phyloP scores from a whole-genome alignment of 2,797 vertebrate species.

The Sebastes taczanowskii region DNA sequence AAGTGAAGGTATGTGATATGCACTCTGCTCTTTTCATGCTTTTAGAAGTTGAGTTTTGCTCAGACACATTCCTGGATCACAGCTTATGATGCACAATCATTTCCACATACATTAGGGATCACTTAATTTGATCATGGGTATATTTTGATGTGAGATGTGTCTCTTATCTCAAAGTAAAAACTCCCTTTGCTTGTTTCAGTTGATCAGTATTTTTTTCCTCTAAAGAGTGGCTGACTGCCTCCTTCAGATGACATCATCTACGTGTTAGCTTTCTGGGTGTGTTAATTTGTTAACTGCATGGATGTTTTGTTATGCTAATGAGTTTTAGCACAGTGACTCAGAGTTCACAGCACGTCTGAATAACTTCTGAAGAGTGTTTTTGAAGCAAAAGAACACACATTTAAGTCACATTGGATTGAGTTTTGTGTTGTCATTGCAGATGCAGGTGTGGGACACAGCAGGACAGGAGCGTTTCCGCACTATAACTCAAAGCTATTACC shows the following conservation, averaged over 20 bases:
- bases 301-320: slow-evolving; percentile 6
- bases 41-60: background rate
- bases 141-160: background rate
- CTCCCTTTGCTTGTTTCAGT: background rate
- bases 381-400: background rate
- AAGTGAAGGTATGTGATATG: slow-evolving; percentile 86
- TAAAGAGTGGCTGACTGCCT: background rate
- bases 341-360: background rate
- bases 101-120: background rate
- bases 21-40: background rate
- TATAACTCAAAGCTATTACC: slow-evolving; percentile 98
- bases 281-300: slow-evolving; percentile 7
- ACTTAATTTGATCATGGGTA: background rate
- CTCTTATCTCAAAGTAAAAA: slow-evolving; percentile 2
- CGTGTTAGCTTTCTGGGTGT: slow-evolving; percentile 66
- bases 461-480: slow-evolving; percentile 97
- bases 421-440: slow-evolving; percentile 74
- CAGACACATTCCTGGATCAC: background rate
- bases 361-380: background rate
- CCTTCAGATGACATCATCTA: background rate
- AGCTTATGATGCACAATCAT: background rate
- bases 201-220: background rate
- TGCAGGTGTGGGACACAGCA: slow-evolving; percentile 98
- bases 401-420: background rate
- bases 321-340: background rate